Evolutionary conservation across 53 echinoderm and acorn worm species (phyloP), one percentile per base, ranked within the genome.

Genomic region (Pentamera pediparva): DNA sequence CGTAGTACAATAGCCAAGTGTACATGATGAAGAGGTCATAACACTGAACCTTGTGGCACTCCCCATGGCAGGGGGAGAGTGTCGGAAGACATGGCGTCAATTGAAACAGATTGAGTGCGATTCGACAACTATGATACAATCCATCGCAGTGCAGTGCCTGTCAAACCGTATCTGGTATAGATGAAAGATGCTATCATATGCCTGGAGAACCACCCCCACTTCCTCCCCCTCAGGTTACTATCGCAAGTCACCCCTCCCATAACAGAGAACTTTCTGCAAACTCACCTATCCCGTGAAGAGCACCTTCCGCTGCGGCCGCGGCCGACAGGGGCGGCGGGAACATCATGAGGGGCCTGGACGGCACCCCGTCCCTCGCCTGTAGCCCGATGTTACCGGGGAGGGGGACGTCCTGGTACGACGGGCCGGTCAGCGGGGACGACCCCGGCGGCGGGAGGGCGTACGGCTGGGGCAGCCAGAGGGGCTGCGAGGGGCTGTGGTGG

Each of bases 401-500:
- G 2, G 35, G 33, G 32, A 52, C 35, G 37, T 72, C 73, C 38
- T 72, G 73, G 27, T 72, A 72, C 37, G 35, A 32, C 51, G 52
- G 51, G 33, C 52, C 22, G 7, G 73, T 36, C 19, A 54, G 38
- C 6, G 35, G 20, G 30, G 51, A 54, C 22, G 52, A 35, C 11
- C 52, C 24, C n/a, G n/a, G n/a, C 4, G 61, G 26, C 10, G 55
- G 73, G n/a, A 51, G 33, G 1, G 55, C 22, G 34, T 35, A 51
- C n/a, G 73, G 67, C 25, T 67, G 55, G 34, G 49, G 55, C 18
- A 72, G 29, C 73, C 73, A 72, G 7, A 72, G 24, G 4, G 73
- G 73, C 37, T 72, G 73, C 35, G 73, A 72, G 19, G 73, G 73
- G 55, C 36, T 72, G 12, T 33, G 36, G 15, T 72, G 73, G 11